phyloP scores from a whole-genome alignment of 2,113 vertebrate genomes.

The Oostethus manadensis region DNA sequence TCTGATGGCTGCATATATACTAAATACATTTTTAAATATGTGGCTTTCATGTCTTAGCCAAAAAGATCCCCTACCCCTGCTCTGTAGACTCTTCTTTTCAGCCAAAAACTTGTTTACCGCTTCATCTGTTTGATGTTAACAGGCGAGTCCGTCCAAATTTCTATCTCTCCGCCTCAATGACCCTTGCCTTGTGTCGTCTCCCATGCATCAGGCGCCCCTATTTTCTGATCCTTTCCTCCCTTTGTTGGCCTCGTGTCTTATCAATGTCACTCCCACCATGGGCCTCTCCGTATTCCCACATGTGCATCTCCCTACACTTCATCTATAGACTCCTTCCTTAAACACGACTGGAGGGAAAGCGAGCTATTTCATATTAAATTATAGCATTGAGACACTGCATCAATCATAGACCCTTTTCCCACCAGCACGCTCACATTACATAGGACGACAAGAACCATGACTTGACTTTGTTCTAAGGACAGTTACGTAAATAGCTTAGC shows the following conservation, averaged over 20 bases:
- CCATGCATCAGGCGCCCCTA: constrained; percentile 7
- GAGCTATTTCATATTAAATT: constrained; percentile 48
- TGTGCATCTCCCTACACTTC: constrained; percentile 22
- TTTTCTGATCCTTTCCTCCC: constrained; percentile 13
- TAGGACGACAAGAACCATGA: constrained; percentile 20
- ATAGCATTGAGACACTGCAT: constrained; percentile 18
- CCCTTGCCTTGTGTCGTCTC: background rate
- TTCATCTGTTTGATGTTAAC: background rate
- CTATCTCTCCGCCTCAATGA: constrained; percentile 12
- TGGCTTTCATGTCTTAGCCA: too few species aligned
- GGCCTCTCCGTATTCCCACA: constrained; percentile 14
- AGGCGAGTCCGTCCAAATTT: constrained; percentile 9
- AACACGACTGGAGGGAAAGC: too few species aligned
- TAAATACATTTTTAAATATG: too few species aligned
- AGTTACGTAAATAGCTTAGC: too few species aligned
- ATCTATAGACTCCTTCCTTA: constrained; percentile 54
- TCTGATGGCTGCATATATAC: too few species aligned
- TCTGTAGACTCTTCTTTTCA: too few species aligned
- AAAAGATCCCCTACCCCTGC: too few species aligned
- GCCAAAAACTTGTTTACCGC: constrained; percentile 7
- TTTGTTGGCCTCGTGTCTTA: constrained; percentile 5
- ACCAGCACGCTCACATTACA: background rate
- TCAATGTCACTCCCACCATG: constrained; percentile 13
- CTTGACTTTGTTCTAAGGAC: constrained; percentile 16
- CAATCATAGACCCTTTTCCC: too few species aligned